phyloP scores from a whole-genome alignment of 2,113 vertebrate genomes.

The Paraplagusia blochii region DNA sequence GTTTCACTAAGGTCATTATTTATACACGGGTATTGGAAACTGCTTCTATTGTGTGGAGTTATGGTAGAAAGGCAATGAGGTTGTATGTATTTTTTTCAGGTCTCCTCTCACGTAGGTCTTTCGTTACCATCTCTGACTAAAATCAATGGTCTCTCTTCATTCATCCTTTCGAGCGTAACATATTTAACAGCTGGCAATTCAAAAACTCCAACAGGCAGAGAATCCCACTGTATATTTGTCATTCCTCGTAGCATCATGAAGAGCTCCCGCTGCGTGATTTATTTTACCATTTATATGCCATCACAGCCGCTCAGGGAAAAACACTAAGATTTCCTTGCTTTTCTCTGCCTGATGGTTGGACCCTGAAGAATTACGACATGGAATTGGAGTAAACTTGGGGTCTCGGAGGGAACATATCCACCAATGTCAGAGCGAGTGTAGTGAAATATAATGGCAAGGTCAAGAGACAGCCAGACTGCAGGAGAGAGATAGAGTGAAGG shows the following conservation, averaged over 20 bases:
- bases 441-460: constrained; percentile 35
- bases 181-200: too few species aligned
- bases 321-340: constrained; percentile 23
- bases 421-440: constrained; percentile 7
- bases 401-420: constrained; percentile 8
- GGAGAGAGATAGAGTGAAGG: constrained; percentile 3
- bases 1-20: too few species aligned
- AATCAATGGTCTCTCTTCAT: too few species aligned
- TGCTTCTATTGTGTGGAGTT: too few species aligned
- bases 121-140: too few species aligned
- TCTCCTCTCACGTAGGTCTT: too few species aligned
- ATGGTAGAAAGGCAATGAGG: too few species aligned
- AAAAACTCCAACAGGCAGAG: not conserved
- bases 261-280: constrained; percentile 31
- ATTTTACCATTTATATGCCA: constrained; percentile 32
- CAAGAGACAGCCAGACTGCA: constrained; percentile 7
- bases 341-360: constrained; percentile 6
- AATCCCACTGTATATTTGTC: constrained; percentile 2
- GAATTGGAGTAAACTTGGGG: constrained; percentile 22
- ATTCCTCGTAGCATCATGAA: constrained; percentile 16
- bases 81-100: too few species aligned
- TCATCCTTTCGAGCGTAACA: too few species aligned
- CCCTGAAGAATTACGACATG: constrained; percentile 35
- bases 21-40: too few species aligned
- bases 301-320: constrained; percentile 26